phyloP scores from a whole-genome alignment of 1,140 invertebrate species.

The Drosophila melanica region DNA sequence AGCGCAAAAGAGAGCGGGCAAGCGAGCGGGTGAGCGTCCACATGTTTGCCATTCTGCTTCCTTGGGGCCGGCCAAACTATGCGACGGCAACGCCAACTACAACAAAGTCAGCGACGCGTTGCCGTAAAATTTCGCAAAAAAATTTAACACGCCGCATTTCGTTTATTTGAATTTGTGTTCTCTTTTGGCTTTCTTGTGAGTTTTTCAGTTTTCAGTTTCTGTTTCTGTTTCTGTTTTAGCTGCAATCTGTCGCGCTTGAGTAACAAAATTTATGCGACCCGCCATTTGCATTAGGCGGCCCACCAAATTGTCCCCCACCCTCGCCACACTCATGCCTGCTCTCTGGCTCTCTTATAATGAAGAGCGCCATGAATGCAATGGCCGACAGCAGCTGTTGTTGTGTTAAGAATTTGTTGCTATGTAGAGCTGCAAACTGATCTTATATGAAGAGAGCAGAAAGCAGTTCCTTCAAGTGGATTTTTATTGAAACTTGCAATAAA shows the following conservation, averaged over 20 bases:
- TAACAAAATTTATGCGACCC: conserved; percentile 67
- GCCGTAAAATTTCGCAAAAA: conserved; percentile 46
- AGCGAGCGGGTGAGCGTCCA: conserved; percentile 41
- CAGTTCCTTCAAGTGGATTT: not conserved
- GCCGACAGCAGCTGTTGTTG: conserved; percentile 13
- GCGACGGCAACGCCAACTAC: conserved; percentile 40
- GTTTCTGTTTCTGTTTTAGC: conserved; percentile 4
- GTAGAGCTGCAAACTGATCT: not conserved
- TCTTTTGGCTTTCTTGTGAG: conserved; percentile 19
- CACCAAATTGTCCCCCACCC: conserved; percentile 14
- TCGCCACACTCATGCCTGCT: not conserved
- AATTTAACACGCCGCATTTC: conserved; percentile 66
- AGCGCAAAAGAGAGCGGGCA: conserved; percentile 19
- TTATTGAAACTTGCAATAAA: not conserved
- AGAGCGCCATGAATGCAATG: conserved; percentile 13
- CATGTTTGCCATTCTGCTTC: conserved; percentile 77
- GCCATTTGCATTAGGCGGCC: conserved; percentile 58
- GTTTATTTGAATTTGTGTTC: conserved; percentile 52
- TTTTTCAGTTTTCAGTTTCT: conserved; percentile 7
- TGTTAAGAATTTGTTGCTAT: not conserved
- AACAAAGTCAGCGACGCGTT: conserved; percentile 54
- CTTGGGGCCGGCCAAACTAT: conserved; percentile 54
- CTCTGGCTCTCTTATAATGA: conserved; percentile 10
- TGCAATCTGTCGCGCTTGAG: conserved; percentile 62
- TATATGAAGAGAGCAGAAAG: not conserved